phyloP scores from a whole-genome alignment of 2,113 vertebrate species.

The Sceloporus tristichus region DNA sequence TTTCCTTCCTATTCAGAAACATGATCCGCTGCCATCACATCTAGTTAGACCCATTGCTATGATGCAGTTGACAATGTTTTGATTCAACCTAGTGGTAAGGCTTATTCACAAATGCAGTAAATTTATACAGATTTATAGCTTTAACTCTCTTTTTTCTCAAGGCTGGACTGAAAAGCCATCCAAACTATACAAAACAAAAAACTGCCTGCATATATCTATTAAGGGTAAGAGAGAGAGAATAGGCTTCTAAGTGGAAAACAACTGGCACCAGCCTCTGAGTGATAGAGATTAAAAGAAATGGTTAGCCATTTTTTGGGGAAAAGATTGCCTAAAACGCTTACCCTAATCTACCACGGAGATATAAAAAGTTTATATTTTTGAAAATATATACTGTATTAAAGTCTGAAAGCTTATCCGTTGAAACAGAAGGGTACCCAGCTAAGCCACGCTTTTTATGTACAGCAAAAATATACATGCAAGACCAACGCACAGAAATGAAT shows the following conservation, averaged over 20 bases:
- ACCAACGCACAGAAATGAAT: constrained; percentile 78
- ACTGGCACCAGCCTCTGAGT: constrained; percentile 84
- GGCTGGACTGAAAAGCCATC: constrained; percentile 63
- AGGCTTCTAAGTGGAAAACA: constrained; percentile 71
- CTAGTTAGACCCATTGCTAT: constrained; percentile 23
- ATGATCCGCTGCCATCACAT: neutral
- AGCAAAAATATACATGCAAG: constrained; percentile 91
- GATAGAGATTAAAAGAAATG: constrained; percentile 87
- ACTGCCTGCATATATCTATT: constrained; percentile 58
- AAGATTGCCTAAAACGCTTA: constrained; percentile 87
- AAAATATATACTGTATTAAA: constrained; percentile 90
- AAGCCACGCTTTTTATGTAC: constrained; percentile 85
- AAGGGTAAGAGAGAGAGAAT: constrained; percentile 71
- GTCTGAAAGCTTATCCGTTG: constrained; percentile 83
- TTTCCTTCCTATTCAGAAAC: neutral
- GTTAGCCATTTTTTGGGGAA: constrained; percentile 76
- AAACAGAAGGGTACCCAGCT: constrained; percentile 81
- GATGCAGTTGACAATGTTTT: constrained; percentile 73
- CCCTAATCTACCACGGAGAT: constrained; percentile 89
- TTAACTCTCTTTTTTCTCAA: constrained; percentile 65
- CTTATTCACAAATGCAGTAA: constrained; percentile 83
- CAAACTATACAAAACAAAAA: constrained; percentile 24
- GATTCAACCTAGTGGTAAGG: constrained; percentile 83
- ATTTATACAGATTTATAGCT: constrained; percentile 78
- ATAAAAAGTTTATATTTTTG: constrained; percentile 89